phyloP scores from a whole-genome alignment of 2,888 invertebrate species.

The Cephus pygmeus region DNA sequence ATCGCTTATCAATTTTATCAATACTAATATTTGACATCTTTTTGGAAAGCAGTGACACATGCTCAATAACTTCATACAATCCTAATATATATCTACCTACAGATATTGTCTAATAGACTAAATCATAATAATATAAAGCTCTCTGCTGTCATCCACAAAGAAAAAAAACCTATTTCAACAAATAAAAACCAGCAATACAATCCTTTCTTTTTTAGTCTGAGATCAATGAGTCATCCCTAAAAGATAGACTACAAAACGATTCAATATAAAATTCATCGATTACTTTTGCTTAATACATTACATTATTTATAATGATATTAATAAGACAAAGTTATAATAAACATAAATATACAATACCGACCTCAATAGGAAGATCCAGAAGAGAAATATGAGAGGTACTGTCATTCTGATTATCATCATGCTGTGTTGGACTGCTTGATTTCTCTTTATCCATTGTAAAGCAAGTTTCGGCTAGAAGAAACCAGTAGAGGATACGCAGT shows the following conservation, averaged over 20 bases:
- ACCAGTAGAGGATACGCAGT: not conserved
- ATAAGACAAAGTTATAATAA: not conserved
- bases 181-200: not conserved
- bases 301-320: not conserved
- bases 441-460: not conserved
- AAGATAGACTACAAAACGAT: not conserved
- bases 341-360: constrained; percentile 27
- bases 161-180: not conserved
- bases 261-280: not conserved
- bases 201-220: not conserved
- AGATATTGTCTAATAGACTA: not conserved
- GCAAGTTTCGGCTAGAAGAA: not conserved
- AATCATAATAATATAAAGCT: not conserved
- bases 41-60: not conserved
- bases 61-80: not conserved
- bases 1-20: not conserved
- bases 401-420: not conserved
- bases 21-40: not conserved
- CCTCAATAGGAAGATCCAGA: constrained; percentile 56
- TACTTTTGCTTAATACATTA: not conserved
- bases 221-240: not conserved
- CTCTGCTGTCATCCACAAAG: not conserved
- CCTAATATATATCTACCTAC: not conserved
- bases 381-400: constrained; percentile 36
- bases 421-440: not conserved